Base-by-base conservation (phyloP, 2,888 invertebrate species). In the Aethes cnicana region DNA sequence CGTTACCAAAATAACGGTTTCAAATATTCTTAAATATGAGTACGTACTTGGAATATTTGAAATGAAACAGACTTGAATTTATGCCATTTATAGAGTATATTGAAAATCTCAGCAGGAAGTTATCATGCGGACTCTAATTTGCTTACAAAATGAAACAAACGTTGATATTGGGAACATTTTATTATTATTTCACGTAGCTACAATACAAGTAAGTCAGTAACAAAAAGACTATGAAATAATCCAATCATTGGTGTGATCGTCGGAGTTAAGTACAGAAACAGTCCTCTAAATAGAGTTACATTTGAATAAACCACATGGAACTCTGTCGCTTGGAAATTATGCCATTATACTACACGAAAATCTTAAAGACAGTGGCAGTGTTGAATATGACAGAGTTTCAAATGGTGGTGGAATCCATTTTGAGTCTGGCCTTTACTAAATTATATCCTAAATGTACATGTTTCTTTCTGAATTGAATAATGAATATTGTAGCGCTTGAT, bases 351-450 rank as follows among this genome's bases (percentile, higher is more conserved):
- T 25, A 32, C 7, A 35, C 16, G 1, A 28, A 21, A 16, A 12
- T 9, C 8, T 9, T 30, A 12, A 30, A 32, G 21, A 32, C 12
- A 25, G 23, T 47, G 18, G 32, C 37, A 44, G 23, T 30, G n/a
- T n/a, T n/a, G 37, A 14, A n/a, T 17, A 8, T 54, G 53, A 62
- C 61, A 59, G 56, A 56, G 47, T 57, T 37, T 35, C 42, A 56
- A 44, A 47, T 53, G 44, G 23, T 46, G 55, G 49, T 44, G 36
- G 37, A 43, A 55, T 56, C 12, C n/a, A 26, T 9, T 37, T 47
- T 37, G 47, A 47, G 30, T 28, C 20, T 12, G 25, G 4, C 9
- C 28, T 11, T 18, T 33, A 7, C 5, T 18, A 12, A n/a, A 16
- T 14, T 16, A 8, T 8, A n/a, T 8, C 12, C 6, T 1, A 12